Percentiles rank a stretch among this genome's conserved stretches.
Evolutionary conservation across 2,888 invertebrate genomes (phyloP).

Genomic region (Dendrolimus pini): DNA sequence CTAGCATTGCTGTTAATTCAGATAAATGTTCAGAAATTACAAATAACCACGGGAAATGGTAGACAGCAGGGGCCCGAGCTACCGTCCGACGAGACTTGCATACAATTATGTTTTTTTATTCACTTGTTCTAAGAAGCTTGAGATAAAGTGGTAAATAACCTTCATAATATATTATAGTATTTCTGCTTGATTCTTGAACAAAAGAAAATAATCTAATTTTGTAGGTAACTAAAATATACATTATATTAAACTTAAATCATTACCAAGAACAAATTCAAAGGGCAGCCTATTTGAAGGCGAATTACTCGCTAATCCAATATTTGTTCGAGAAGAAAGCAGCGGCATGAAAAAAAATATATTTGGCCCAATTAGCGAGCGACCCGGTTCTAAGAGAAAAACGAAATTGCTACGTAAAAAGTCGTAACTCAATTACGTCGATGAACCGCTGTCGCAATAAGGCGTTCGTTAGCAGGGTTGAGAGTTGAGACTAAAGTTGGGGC

Average conservation of each 20-base stretch:
- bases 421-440: constrained; percentile 75
- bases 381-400: constrained; percentile 70
- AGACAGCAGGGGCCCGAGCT: constrained; percentile 1
- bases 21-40: not conserved
- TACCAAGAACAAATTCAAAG: constrained; percentile 47
- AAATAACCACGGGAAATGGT: constrained; percentile 1
- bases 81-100: constrained; percentile 4
- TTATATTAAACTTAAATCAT: constrained; percentile 39
- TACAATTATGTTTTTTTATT: not conserved
- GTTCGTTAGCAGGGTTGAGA: constrained; percentile 63
- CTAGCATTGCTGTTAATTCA: not conserved
- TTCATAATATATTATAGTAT: too few species aligned
- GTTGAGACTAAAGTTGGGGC: constrained; percentile 55
- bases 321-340: constrained; percentile 47
- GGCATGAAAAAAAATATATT: constrained; percentile 47
- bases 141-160: too few species aligned
- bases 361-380: constrained; percentile 68
- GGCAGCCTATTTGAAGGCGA: constrained; percentile 53
- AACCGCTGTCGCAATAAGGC: constrained; percentile 74
- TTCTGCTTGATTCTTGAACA: too few species aligned
- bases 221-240: constrained; percentile 23
- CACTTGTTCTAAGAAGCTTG: not conserved
- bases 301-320: constrained; percentile 69
- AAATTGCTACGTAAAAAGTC: constrained; percentile 75
- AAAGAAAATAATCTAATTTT: constrained; percentile 20